Conservation (phyloP, 2,888 invertebrate species). For the Agrochola litura region DNA sequence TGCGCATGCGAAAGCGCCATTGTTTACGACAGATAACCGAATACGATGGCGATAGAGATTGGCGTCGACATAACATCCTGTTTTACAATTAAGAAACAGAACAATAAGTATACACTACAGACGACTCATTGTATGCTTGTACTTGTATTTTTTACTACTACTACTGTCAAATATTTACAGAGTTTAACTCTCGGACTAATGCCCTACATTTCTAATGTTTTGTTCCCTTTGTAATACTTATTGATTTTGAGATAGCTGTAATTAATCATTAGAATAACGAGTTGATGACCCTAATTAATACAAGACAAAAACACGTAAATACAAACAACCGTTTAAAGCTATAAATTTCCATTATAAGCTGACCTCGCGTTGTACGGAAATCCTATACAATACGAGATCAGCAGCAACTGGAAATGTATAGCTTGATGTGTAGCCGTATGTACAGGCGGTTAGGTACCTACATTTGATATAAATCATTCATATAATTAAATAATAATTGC, state of each 20-base stretch:
- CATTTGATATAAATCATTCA: neutral
- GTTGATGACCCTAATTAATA: neutral
- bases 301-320: slow-evolving; percentile 5
- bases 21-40: slow-evolving; percentile 73
- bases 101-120: slow-evolving; percentile 25
- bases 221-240: neutral
- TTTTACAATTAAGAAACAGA: slow-evolving; percentile 41
- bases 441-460: neutral
- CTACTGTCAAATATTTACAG: no score
- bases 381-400: no score
- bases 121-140: slow-evolving; percentile 16
- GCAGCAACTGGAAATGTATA: no score
- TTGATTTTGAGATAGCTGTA: no score
- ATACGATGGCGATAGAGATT: slow-evolving; percentile 71
- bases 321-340: neutral
- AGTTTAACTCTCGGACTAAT: neutral
- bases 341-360: no score
- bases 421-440: no score
- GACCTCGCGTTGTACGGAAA: no score
- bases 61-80: slow-evolving; percentile 75
- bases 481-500: neutral
- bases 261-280: neutral
- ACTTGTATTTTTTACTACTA: slow-evolving; percentile 18
- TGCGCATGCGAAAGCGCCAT: slow-evolving; percentile 63
- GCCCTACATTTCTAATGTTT: neutral